Evolutionary conservation across 2,113 vertebrate genomes (phyloP).

Genomic region (Rana temporaria): DNA sequence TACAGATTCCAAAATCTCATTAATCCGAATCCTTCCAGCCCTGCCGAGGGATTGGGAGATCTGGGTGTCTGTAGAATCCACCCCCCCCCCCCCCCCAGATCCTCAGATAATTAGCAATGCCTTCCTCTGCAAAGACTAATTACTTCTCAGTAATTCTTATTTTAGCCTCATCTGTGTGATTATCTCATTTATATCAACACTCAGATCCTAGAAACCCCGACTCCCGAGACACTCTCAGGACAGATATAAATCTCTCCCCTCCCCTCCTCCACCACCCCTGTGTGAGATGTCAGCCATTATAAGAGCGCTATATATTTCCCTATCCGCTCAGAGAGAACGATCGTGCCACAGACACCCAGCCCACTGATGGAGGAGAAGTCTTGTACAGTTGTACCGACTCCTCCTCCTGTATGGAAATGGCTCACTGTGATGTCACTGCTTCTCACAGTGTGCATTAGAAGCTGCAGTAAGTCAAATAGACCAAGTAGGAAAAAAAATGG

Average conservation of each 20-base stretch:
- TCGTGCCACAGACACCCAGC: too few species aligned
- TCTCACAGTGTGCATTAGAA: too few species aligned
- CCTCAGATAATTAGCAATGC: constrained; percentile 11
- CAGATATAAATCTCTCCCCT: background rate
- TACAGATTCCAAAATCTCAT: background rate
- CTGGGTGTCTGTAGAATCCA: background rate
- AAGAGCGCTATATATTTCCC: background rate
- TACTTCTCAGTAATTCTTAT: constrained; percentile 5
- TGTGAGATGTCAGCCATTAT: background rate
- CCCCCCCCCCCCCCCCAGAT: background rate
- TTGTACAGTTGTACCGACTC: too few species aligned
- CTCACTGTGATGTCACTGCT: too few species aligned
- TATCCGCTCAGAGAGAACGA: background rate
- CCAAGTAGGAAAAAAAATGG: too few species aligned
- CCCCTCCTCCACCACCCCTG: background rate
- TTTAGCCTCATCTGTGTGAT: constrained; percentile 14
- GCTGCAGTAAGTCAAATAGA: too few species aligned
- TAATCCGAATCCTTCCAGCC: background rate
- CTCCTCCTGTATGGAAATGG: too few species aligned
- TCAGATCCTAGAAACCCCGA: background rate
- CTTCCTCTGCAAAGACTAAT: background rate
- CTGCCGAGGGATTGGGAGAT: background rate
- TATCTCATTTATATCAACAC: constrained; percentile 26
- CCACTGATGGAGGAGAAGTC: too few species aligned
- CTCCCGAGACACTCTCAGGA: background rate